Conservation (phyloP, 2,888 invertebrate genomes). For the Heliconius sara region DNA sequence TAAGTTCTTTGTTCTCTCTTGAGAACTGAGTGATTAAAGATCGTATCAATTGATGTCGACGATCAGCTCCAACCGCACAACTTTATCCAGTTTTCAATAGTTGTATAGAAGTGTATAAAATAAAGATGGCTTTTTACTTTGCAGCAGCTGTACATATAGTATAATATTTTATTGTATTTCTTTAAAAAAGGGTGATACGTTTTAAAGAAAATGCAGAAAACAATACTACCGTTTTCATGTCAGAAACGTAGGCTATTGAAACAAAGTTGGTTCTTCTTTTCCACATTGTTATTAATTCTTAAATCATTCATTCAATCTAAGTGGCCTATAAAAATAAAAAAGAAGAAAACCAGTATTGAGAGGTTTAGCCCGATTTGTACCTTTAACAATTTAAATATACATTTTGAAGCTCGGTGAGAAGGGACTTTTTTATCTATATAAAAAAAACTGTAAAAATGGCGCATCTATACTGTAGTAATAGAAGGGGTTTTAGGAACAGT, state of each 20-base stretch:
- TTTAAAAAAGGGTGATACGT: background rate
- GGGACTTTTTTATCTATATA: no score
- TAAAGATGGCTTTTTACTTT: background rate
- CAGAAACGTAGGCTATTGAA: background rate
- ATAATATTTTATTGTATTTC: background rate
- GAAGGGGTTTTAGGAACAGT: no score
- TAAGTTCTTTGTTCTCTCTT: constrained; percentile 6
- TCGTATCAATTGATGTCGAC: constrained; percentile 34
- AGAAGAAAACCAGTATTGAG: no score
- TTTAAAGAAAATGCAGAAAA: background rate
- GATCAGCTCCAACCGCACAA: constrained; percentile 24
- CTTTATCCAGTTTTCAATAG: constrained; percentile 22
- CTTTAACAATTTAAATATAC: no score
- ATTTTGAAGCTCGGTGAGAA: no score
- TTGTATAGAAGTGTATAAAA: background rate
- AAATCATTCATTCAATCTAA: no score
- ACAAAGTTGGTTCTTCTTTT: no score
- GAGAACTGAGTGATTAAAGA: constrained; percentile 35
- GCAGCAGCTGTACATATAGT: background rate
- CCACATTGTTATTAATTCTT: no score
- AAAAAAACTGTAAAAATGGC: no score
- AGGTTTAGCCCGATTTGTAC: no score
- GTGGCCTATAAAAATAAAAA: no score
- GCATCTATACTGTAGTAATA: no score
- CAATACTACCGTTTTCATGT: background rate